Conservation (phyloP, 2,113 vertebrate species). For the Campylomormyrus numenius region DNA sequence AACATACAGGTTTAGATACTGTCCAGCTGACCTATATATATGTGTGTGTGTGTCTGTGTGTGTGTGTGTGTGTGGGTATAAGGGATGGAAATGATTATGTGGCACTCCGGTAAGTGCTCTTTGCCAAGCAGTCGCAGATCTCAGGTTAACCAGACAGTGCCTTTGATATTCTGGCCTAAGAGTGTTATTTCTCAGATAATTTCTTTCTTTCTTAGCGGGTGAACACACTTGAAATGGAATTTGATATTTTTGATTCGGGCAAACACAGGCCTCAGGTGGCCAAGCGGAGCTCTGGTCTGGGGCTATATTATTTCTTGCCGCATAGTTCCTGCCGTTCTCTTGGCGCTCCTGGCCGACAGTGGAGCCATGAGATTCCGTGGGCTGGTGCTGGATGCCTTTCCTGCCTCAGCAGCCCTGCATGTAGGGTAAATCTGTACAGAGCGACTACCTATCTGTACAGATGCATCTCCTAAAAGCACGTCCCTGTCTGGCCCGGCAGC, state of each 20-base stretch:
- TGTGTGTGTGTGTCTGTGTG: too few relatives aligned
- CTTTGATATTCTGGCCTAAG: neutral
- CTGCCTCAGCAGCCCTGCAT: neutral
- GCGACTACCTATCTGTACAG: neutral
- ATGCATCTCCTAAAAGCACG: neutral
- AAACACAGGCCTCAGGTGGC: neutral
- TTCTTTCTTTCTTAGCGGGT: neutral
- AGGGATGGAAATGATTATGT: neutral
- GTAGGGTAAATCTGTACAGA: neutral
- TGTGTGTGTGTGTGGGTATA: too few relatives aligned
- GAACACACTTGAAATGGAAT: conserved; percentile 6
- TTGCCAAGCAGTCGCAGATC: neutral
- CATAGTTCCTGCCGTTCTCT: neutral
- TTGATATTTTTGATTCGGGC: neutral
- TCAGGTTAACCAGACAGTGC: neutral
- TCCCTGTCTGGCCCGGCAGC: neutral
- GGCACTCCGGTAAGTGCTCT: neutral
- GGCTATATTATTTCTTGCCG: neutral
- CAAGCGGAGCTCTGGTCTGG: neutral
- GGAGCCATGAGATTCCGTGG: neutral
- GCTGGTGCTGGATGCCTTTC: neutral
- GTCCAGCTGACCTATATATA: neutral
- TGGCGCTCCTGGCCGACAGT: neutral
- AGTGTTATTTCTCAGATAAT: conserved; percentile 4
- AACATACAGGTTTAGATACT: neutral